These are phyloP conservation scores for Pyrrhopygopsis socrates DNA, from an alignment of 2,888 invertebrate species.

Conservation along the genomic window DNA sequence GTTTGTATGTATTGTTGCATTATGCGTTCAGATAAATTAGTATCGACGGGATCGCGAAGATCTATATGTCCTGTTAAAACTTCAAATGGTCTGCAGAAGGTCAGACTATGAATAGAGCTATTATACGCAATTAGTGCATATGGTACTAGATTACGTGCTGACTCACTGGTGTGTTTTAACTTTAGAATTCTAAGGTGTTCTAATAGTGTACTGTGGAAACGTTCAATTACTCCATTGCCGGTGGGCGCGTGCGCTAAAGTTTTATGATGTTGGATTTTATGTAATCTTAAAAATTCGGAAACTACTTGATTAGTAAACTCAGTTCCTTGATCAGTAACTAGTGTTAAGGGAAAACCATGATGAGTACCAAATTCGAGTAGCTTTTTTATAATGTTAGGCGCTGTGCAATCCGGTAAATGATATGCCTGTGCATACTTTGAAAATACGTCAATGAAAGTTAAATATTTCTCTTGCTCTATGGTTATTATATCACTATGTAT, in stretches of 20 bases:
- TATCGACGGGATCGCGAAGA: background rate
- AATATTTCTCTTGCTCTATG: background rate
- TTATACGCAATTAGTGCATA: conserved; percentile 31
- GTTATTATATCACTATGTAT: conserved; percentile 71
- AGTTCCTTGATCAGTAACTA: conserved; percentile 77
- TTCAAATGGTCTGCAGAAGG: conserved; percentile 33
- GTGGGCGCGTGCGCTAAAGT: conserved; percentile 65
- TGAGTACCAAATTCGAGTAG: conserved; percentile 67
- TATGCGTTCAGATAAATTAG: conserved; percentile 17
- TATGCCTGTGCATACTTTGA: conserved; percentile 17
- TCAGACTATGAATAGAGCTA: conserved; percentile 32
- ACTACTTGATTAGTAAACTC: conserved; percentile 83
- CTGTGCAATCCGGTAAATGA: conserved; percentile 7
- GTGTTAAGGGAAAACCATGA: conserved; percentile 73
- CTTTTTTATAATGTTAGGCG: conserved; percentile 4
- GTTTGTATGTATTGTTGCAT: conserved; percentile 25
- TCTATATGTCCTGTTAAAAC: conserved; percentile 34
- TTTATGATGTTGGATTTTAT: conserved; percentile 71
- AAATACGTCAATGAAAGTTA: background rate
- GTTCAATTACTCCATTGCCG: conserved; percentile 69
- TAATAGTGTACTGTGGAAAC: conserved; percentile 59
- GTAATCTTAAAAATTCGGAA: conserved; percentile 60
- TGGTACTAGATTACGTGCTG: conserved; percentile 3
- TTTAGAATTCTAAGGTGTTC: conserved; percentile 67
- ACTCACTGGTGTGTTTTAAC: conserved; percentile 41